Evolutionary conservation across 2,888 invertebrate genomes (phyloP).

Genomic region (Apamea crenata): DNA sequence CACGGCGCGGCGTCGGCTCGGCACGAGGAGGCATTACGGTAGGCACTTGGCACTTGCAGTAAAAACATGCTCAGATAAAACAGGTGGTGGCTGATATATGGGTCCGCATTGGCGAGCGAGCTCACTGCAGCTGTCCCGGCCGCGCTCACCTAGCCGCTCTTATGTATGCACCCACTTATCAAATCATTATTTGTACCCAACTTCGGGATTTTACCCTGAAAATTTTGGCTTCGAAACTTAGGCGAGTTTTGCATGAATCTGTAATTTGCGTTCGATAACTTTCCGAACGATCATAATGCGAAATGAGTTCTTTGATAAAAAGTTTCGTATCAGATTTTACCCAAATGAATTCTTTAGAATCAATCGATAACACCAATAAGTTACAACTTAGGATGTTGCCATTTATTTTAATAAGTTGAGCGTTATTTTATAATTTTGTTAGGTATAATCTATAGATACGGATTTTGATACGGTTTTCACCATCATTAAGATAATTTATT

Average conservation of each 20-base stretch:
- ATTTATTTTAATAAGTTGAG: slow-evolving; percentile 22
- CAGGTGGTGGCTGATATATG: slow-evolving; percentile 86
- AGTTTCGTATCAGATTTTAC: slow-evolving; percentile 17
- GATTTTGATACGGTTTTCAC: not conserved
- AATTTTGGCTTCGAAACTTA: slow-evolving; percentile 15
- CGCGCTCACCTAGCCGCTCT: slow-evolving; percentile 54
- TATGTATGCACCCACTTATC: slow-evolving; percentile 58
- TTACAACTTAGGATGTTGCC: slow-evolving; percentile 5
- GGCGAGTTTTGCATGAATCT: slow-evolving; percentile 39
- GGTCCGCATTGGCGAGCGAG: slow-evolving; percentile 83
- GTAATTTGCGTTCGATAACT: slow-evolving; percentile 39
- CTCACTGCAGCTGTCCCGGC: slow-evolving; percentile 74
- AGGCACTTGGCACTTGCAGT: slow-evolving; percentile 78
- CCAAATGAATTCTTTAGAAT: slow-evolving; percentile 13
- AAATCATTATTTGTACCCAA: slow-evolving; percentile 60
- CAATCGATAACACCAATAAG: not conserved
- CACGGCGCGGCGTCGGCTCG: slow-evolving; percentile 32
- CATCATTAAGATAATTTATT: not conserved
- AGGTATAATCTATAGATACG: too few relatives aligned
- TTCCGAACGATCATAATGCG: slow-evolving; percentile 18
- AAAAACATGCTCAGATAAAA: slow-evolving; percentile 84
- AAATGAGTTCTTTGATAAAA: slow-evolving; percentile 44
- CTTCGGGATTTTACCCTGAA: slow-evolving; percentile 39
- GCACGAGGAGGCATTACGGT: slow-evolving; percentile 58
- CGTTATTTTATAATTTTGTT: not conserved